Evolutionary conservation across 2,113 vertebrate genomes (phyloP).

Genomic region (Aviceda subcristata): DNA sequence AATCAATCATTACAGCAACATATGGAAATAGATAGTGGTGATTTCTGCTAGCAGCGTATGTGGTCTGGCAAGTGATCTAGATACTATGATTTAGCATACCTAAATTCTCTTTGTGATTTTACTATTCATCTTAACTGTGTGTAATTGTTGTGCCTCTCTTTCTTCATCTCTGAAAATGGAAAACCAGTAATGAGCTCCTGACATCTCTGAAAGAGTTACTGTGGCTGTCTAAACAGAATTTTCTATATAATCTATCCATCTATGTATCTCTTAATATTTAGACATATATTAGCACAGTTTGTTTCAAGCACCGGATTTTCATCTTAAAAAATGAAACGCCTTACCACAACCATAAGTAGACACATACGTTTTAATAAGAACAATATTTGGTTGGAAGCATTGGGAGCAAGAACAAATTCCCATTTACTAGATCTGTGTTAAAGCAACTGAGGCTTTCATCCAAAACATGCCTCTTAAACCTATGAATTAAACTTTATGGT

Average conservation of each 20-base stretch:
- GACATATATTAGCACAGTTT: not conserved
- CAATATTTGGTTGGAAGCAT: not conserved
- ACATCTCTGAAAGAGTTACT: not conserved
- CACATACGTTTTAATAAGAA: not conserved
- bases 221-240: not conserved
- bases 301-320: not conserved
- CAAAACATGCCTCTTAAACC: not conserved
- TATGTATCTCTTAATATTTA: not conserved
- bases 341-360: not conserved
- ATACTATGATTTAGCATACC: not conserved
- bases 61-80: not conserved
- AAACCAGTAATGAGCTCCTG: not conserved
- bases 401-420: not conserved
- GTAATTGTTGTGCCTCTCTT: not conserved
- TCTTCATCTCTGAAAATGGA: not conserved
- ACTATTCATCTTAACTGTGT: not conserved
- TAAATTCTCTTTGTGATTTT: not conserved
- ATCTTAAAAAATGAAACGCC: not conserved
- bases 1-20: not conserved
- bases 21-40: not conserved
- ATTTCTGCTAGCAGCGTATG: not conserved
- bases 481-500: slow-evolving; percentile 6
- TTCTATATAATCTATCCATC: not conserved
- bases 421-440: not conserved
- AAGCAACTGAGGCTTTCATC: not conserved